Evolutionary conservation across 1,140 invertebrate species (phyloP), one percentile per base, ranked within the genome.

Genomic region (Drosophila ficusphila): DNA sequence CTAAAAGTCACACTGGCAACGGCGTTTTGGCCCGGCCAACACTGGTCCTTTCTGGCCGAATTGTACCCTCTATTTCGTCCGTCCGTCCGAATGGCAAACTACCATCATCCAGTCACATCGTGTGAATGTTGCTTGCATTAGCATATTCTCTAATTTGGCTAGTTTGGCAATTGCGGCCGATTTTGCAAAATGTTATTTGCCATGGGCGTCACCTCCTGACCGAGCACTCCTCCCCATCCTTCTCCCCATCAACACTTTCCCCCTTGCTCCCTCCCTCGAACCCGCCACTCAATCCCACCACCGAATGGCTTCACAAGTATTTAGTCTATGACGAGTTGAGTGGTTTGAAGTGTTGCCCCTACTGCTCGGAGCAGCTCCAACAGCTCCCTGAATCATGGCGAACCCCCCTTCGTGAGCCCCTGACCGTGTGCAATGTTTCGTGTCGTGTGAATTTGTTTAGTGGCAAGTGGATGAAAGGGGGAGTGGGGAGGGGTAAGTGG

Each of bases 111-210:
- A 44, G 39, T 41, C 47, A 64, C 65, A 36, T 51, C 62, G 76
- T 76, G 58, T 79, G 70, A 69, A 85, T 85, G 71, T 76, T 76
- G 81, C 75, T 67, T 71, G 76, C 79, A 83, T 83, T 85, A 86
- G 81, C 79, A 85, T 85, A 85, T 85, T 85, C 72, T 69, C 81
- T 81, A 86, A 86, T 88, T 86, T 86, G 82, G 81, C 77, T 86
- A 86, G 81, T 86, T 86, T 88, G 82, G 81, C 82, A 86, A 86
- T 86, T 88, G 81, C 73, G 81, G 81, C 81, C 81, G 81, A 86
- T 86, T 86, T 86, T 81, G 82, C 81, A 79, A 85, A 85, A 85
- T 75, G 79, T 86, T 86, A 85, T 79, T 86, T 85, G 81, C 76
- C 67, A 73, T 46, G 67, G 57, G 65, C 52, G 39, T 42, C 65